These are phyloP conservation scores for Boleophthalmus pectinirostris DNA, from an alignment of 2,113 vertebrate genomes.

Conservation along the genomic window DNA sequence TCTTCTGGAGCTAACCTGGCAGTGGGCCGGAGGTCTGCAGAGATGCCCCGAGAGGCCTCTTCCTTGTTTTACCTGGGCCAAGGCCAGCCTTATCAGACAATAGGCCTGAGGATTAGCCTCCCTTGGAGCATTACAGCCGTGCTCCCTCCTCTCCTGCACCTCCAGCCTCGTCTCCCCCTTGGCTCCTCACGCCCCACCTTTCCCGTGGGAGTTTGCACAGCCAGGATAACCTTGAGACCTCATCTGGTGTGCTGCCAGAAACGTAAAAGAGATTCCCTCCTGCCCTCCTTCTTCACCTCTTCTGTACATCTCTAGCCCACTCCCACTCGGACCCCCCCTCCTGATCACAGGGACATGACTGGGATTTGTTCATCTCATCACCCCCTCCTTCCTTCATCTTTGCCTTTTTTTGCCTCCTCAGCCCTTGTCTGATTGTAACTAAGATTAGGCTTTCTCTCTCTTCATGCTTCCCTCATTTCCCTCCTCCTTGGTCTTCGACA, in stretches of 20 bases:
- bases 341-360: constrained; percentile 76
- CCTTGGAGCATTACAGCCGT: constrained; percentile 61
- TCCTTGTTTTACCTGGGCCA: constrained; percentile 66
- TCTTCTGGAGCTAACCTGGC: constrained; percentile 36
- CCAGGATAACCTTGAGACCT: constrained; percentile 86
- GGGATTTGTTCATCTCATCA: constrained; percentile 45
- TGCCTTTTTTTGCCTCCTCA: constrained; percentile 60
- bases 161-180: constrained; percentile 48
- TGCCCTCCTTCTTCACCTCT: constrained; percentile 66
- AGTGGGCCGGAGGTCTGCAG: constrained; percentile 42
- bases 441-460: constrained; percentile 73
- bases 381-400: constrained; percentile 40
- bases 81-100: constrained; percentile 57
- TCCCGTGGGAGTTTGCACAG: constrained; percentile 90
- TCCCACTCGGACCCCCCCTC: constrained; percentile 37
- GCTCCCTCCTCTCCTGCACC: constrained; percentile 68
- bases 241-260: constrained; percentile 84
- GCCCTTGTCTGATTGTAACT: constrained; percentile 73
- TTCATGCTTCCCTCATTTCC: constrained; percentile 66
- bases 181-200: constrained; percentile 81
- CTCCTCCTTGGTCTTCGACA: constrained; percentile 67
- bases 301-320: constrained; percentile 49
- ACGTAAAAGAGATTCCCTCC: constrained; percentile 79
- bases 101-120: constrained; percentile 61
- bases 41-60: constrained; percentile 59